These are phyloP conservation scores for Sarcophaga carnaria DNA, from an alignment of 2,888 invertebrate species.

Conservation along the genomic window DNA sequence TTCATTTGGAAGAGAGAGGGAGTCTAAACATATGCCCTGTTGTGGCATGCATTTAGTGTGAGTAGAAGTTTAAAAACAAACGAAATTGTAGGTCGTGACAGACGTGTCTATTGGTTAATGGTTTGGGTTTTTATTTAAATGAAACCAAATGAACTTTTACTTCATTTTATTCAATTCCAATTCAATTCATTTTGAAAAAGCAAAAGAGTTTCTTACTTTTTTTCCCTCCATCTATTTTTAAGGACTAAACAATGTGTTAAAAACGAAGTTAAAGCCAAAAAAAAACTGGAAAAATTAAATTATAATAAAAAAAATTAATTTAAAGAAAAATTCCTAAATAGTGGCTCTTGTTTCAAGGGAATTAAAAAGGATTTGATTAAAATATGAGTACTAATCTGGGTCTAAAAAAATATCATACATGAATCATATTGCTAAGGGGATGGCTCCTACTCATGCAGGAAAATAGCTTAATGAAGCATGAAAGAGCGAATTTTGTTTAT, in stretches of 20 bases:
- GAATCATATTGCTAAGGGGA: too few relatives aligned
- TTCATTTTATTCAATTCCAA: background rate
- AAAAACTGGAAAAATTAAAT: background rate
- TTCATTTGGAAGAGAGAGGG: background rate
- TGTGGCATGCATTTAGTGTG: slow-evolving; percentile 15
- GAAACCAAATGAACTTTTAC: slow-evolving; percentile 54
- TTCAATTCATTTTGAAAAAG: background rate
- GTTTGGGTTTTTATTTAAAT: slow-evolving; percentile 63
- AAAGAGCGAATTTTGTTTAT: too few relatives aligned
- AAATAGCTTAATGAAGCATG: too few relatives aligned
- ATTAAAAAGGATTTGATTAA: too few relatives aligned
- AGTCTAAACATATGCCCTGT: slow-evolving; percentile 20
- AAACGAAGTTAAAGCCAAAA: background rate
- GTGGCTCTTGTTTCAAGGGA: too few relatives aligned
- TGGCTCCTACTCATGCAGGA: too few relatives aligned
- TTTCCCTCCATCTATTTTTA: background rate
- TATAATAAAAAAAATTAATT: too few relatives aligned
- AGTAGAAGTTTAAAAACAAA: slow-evolving; percentile 18
- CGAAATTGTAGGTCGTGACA: slow-evolving; percentile 69
- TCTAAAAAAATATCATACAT: too few relatives aligned
- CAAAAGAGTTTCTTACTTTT: background rate
- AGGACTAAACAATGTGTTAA: background rate
- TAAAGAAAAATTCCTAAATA: too few relatives aligned
- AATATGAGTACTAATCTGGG: too few relatives aligned
- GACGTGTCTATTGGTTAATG: slow-evolving; percentile 70